Evolutionary conservation across 2,888 invertebrate species (phyloP).

Genomic region (Allacma fusca): DNA sequence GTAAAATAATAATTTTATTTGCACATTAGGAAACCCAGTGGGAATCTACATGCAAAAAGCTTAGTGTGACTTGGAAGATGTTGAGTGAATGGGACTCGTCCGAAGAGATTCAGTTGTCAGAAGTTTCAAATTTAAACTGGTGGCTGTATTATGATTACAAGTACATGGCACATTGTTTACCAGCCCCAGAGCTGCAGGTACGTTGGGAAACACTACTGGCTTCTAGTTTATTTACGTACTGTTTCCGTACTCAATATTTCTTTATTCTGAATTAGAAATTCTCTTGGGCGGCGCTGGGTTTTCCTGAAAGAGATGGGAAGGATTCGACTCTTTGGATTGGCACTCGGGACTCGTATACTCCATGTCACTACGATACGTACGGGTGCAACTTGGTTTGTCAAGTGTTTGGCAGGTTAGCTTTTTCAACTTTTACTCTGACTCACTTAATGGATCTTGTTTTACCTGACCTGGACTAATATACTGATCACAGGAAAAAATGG

Average conservation of each 20-base stretch:
- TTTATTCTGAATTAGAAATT: conserved; percentile 64
- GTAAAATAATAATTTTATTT: too few relatives aligned
- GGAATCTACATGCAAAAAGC: conserved; percentile 75
- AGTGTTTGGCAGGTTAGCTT: conserved; percentile 77
- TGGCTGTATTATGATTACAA: conserved; percentile 90
- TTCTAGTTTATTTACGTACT: neutral
- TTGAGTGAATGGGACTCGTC: conserved; percentile 69
- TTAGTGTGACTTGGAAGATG: conserved; percentile 71
- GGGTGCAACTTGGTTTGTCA: conserved; percentile 93
- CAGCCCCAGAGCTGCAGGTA: neutral
- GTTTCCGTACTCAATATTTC: neutral
- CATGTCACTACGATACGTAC: conserved; percentile 93
- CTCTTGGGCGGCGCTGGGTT: conserved; percentile 77
- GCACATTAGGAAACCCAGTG: conserved; percentile 73
- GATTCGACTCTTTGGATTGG: conserved; percentile 90
- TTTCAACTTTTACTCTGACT: too few relatives aligned
- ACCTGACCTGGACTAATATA: neutral
- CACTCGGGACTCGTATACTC: conserved; percentile 85
- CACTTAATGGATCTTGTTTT: too few relatives aligned
- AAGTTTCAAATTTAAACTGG: conserved; percentile 54
- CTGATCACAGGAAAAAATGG: conserved; percentile 81
- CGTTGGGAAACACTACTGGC: neutral
- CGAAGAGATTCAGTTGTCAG: conserved; percentile 33
- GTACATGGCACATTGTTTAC: conserved; percentile 70
- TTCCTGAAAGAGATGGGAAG: conserved; percentile 71